Base-by-base conservation (phyloP, 2,113 vertebrate genomes). In the Anolis carolinensis region DNA sequence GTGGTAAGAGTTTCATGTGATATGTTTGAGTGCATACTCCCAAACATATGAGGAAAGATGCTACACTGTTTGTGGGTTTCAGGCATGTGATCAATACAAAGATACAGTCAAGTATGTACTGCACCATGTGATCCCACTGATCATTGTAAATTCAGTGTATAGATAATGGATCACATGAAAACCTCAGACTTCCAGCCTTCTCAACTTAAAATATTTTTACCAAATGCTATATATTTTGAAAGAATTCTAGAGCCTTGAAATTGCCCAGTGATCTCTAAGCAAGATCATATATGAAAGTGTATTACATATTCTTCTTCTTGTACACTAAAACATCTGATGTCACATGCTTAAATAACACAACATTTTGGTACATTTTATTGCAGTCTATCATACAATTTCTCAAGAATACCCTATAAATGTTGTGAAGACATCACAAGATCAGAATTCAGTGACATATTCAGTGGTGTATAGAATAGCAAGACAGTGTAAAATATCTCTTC, bases 401-500 rank as follows among this genome's bases (percentile, higher is more conserved):
- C 67, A 86, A 25, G 5, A 65, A 48, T 77, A 67, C 27, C 36
- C 73, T 77, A n/a, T 77, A 77, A 50, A 50, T 2, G 0, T 9
- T 5, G 9, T 74, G 23, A 67, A 76, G 80, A 73, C 89, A 91
- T 52, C 36, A 81, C 48, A 18, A 79, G 27, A 62, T 81, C 73
- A 88, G 30, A 90, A 87, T 72, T 75, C 85, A 81, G 50, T 72
- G 87, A 88, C 76, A 87, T 0, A 48, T 44, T 86, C 79, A 65
- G 92, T 55, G 80, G 75, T 84, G 70, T 70, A 91, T 44, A 68
- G 0, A 62, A 74, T 89, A 88, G 79, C 63, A 88, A 86, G 71
- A 85, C 30, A 82, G 75, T 83, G 86, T 79, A 90, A 87, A 67
- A 88, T 80, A 86, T 87, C 78, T 90, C 25, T 82, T 44, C 39